Conservation (phyloP, 1,140 invertebrate species). For the Drosophila sproati region DNA sequence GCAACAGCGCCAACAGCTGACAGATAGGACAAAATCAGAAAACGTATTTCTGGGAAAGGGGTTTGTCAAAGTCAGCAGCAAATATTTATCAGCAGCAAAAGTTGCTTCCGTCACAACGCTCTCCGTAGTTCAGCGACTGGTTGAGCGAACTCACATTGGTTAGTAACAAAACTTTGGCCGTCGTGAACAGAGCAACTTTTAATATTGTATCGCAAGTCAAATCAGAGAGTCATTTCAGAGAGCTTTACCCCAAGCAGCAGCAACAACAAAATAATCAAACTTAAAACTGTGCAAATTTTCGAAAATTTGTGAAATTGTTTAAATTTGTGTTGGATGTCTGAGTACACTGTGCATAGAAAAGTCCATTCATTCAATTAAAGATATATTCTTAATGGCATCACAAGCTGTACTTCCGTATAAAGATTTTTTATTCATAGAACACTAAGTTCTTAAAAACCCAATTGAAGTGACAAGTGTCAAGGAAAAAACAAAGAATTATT, state of each 20-base stretch:
- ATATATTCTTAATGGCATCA: constrained; percentile 76
- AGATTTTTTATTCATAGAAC: constrained; percentile 78
- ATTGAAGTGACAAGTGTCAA: constrained; percentile 24
- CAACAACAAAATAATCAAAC: constrained; percentile 32
- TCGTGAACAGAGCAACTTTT: constrained; percentile 71
- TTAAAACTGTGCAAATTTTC: constrained; percentile 56
- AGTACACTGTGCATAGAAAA: constrained; percentile 21
- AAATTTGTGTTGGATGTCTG: constrained; percentile 18
- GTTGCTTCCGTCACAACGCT: not conserved
- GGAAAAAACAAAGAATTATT: constrained; percentile 29
- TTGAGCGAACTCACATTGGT: constrained; percentile 37
- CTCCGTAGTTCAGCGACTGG: constrained; percentile 44
- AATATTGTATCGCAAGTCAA: constrained; percentile 39
- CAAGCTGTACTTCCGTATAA: constrained; percentile 67
- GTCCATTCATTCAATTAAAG: constrained; percentile 5
- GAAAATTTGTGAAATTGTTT: constrained; percentile 66
- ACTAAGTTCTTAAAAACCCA: constrained; percentile 57
- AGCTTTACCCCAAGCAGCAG: constrained; percentile 32
- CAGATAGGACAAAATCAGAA: constrained; percentile 11
- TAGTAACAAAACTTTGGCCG: constrained; percentile 75
- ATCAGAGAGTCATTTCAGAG: constrained; percentile 1
- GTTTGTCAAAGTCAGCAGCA: constrained; percentile 45
- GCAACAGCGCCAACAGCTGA: constrained; percentile 38
- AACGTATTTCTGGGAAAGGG: not conserved
- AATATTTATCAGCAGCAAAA: constrained; percentile 31